Evolutionary conservation across 2,888 invertebrate genomes (phyloP), one percentile per base, ranked within the genome.

Genomic region (Dryadula phaetusa): DNA sequence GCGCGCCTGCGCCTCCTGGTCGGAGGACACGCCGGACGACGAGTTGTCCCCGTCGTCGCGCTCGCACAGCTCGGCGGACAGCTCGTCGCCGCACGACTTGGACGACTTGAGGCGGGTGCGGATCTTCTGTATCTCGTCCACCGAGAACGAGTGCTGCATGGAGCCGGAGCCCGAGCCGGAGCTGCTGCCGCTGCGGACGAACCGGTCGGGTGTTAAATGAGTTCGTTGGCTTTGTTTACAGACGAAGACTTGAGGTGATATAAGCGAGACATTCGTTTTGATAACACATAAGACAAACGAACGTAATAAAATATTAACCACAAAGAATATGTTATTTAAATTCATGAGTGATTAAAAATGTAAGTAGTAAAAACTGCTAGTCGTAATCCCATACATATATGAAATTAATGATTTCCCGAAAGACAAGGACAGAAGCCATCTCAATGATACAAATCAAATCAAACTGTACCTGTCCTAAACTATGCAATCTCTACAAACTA

Each of bases 81-180:
- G 95, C 81, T 97, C 96, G 87, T 97, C 97, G 42, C 97, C 97
- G 85, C 96, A 97, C 12, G 97, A 97, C 83, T 96, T 96, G 7
- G 97, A 97, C 66, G 96, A 96, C 84, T 97, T 97, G 68, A 98
- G 93, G 78, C 96, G 95, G 32, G 96, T 96, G 74, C 97, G 94
- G 72, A 97, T 96, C 85, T 97, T 97, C 83, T 97, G 97, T 64
- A 97, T 97, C 88, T 97, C 97, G 84, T 97, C 97, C 67, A 97
- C 97, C 62, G 96, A 97, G 88, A 97, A 95, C 71, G 97, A 97
- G 82, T 97, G 97, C 68, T 97, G 96, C 86, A 97, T 94, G 14
- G 96, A 96, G 68, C 95, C 94, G 22, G 96, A 96, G 0, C 95
- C 95, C 25, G 96, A 96, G 0, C 95, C 95, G 25, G 95, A 94